Evolutionary conservation across 2,113 vertebrate genomes (phyloP).

Genomic region (Clarias macrocephalus): DNA sequence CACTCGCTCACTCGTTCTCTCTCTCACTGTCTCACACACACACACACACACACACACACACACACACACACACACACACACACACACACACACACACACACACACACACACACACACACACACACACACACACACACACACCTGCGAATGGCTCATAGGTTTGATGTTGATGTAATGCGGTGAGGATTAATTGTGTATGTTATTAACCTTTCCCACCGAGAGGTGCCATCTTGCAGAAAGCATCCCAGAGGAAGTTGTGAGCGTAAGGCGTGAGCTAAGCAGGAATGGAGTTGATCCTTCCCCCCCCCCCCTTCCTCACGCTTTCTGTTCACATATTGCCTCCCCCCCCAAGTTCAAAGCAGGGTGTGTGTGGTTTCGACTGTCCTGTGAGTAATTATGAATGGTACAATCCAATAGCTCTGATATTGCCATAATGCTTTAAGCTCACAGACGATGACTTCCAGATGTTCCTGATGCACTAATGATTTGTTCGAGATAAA

Average conservation of each 20-base stretch:
- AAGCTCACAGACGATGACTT: conserved; percentile 65
- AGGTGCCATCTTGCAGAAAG: conserved; percentile 58
- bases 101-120: conserved; percentile 61
- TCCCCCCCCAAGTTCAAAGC: conserved; percentile 66
- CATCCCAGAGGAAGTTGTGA: conserved; percentile 21
- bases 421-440: conserved; percentile 72
- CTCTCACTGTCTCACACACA: not conserved
- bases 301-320: too few species aligned
- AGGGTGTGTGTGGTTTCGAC: conserved; percentile 65
- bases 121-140: conserved; percentile 51
- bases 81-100: conserved; percentile 54
- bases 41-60: conserved; percentile 45
- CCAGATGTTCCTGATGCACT: conserved; percentile 70
- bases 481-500: conserved; percentile 74
- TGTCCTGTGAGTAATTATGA: conserved; percentile 76
- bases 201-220: conserved; percentile 67
- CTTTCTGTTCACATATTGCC: conserved; percentile 50
- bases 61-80: conserved; percentile 56
- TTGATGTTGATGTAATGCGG: conserved; percentile 70
- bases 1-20: conserved; percentile 59
- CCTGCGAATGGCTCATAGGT: conserved; percentile 66
- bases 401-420: conserved; percentile 72
- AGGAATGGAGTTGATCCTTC: conserved; percentile 2
- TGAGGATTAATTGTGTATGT: conserved; percentile 70
- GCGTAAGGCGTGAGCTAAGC: not conserved